Conservation (phyloP, 2,888 invertebrate species). For the Tenodera sinensis region DNA sequence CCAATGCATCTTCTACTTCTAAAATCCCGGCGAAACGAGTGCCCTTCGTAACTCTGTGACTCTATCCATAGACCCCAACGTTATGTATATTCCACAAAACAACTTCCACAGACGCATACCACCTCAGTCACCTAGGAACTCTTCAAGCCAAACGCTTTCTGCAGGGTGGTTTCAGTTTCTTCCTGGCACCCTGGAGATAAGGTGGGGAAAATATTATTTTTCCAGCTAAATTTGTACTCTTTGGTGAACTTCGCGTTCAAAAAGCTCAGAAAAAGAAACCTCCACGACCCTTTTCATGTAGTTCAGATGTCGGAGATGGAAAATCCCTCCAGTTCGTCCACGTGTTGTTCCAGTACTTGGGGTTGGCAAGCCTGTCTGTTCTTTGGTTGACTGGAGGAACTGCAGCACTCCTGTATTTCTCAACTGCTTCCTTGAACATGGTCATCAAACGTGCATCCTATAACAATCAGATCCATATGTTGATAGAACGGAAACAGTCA, state of each 20-base stretch:
- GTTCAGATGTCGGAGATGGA: not conserved
- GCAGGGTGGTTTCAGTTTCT: not conserved
- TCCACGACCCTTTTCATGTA: not conserved
- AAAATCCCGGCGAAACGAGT: no score
- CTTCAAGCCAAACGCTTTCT: not conserved
- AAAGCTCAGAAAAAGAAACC: not conserved
- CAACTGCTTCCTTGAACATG: not conserved
- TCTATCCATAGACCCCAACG: no score
- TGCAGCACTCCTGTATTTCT: not conserved
- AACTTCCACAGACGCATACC: not conserved
- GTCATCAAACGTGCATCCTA: not conserved
- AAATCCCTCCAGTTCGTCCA: constrained; percentile 1
- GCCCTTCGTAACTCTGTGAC: no score
- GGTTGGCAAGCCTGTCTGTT: not conserved
- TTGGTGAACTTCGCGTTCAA: not conserved
- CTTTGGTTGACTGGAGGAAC: constrained; percentile 5
- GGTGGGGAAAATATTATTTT: not conserved
- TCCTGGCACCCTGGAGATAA: not conserved
- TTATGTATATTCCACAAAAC: no score
- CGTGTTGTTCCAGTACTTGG: constrained; percentile 1
- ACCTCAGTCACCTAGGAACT: not conserved
- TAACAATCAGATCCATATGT: not conserved
- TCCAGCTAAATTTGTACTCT: not conserved
- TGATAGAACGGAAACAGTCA: not conserved
- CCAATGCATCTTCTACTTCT: no score